Percentiles rank a stretch among this genome's conserved stretches.
These are phyloP conservation scores for Yponomeuta malinellus DNA, from an alignment of 2,888 invertebrate genomes.

Conservation along the genomic window DNA sequence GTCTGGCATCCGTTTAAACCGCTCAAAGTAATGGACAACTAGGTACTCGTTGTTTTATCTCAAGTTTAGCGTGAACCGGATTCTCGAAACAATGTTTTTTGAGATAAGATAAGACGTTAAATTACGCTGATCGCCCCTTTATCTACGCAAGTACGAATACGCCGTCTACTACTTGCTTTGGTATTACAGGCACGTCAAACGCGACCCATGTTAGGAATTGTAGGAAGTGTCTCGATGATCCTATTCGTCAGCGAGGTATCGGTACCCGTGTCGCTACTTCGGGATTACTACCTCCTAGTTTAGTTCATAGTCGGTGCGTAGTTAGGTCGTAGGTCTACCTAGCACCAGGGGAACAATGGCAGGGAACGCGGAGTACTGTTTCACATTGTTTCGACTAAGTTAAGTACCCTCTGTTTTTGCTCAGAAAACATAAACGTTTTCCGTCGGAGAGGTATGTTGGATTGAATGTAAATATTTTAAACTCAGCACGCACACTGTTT, in stretches of 20 bases:
- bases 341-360: constrained; percentile 5
- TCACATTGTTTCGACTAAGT: constrained; percentile 39
- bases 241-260: background rate
- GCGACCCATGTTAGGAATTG: background rate
- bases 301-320: background rate
- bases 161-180: background rate
- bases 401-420: constrained; percentile 39
- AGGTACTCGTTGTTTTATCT: background rate
- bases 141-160: background rate
- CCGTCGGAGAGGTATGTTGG: background rate
- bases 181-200: background rate
- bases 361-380: constrained; percentile 26
- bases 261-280: background rate
- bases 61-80: background rate
- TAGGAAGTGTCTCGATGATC: background rate
- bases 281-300: background rate
- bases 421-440: constrained; percentile 36
- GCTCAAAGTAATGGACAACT: background rate
- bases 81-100: background rate
- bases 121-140: background rate
- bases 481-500: background rate
- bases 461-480: background rate
- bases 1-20: background rate
- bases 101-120: background rate
- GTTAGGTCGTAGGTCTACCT: background rate